Percentiles rank a stretch among this genome's conserved stretches.
Evolutionary conservation across 2,888 invertebrate genomes (phyloP).

Genomic region (Cremastinae sp.): DNA sequence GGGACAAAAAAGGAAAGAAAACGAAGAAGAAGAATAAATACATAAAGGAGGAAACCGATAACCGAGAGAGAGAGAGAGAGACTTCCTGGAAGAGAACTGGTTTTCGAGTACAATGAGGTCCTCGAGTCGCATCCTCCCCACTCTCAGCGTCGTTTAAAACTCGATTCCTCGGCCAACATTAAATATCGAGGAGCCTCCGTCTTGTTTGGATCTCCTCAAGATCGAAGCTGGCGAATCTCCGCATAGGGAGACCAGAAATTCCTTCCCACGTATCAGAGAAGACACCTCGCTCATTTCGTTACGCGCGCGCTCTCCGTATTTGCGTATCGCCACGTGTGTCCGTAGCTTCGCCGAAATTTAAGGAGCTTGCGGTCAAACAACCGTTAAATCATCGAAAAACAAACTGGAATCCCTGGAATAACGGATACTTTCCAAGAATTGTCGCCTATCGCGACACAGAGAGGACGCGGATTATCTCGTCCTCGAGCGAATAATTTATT

Average conservation of each 20-base stretch:
- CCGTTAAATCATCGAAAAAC: conserved; percentile 50
- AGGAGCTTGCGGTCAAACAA: conserved; percentile 48
- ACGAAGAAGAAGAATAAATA: conserved; percentile 36
- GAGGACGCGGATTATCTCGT: too few relatives aligned
- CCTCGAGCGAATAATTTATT: too few relatives aligned
- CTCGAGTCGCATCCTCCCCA: conserved; percentile 39
- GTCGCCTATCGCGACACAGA: too few relatives aligned
- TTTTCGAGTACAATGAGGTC: conserved; percentile 62
- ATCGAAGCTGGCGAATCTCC: conserved; percentile 37
- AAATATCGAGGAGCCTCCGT: conserved; percentile 19
- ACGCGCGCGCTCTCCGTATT: neutral
- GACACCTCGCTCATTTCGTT: conserved; percentile 13
- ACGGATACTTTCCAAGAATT: conserved; percentile 26
- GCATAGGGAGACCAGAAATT: conserved; percentile 38
- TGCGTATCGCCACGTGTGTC: neutral
- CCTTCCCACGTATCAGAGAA: conserved; percentile 49
- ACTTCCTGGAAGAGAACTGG: conserved; percentile 67
- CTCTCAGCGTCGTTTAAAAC: neutral
- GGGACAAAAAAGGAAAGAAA: conserved; percentile 33
- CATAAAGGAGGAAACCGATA: conserved; percentile 29
- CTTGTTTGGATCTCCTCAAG: conserved; percentile 28
- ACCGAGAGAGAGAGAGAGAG: conserved; percentile 46
- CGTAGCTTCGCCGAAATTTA: conserved; percentile 28
- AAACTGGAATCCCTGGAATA: conserved; percentile 24
- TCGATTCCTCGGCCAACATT: conserved; percentile 17